Evolutionary conservation across 2,797 vertebrate species (phyloP).

Genomic region (Molossus alvarezi): DNA sequence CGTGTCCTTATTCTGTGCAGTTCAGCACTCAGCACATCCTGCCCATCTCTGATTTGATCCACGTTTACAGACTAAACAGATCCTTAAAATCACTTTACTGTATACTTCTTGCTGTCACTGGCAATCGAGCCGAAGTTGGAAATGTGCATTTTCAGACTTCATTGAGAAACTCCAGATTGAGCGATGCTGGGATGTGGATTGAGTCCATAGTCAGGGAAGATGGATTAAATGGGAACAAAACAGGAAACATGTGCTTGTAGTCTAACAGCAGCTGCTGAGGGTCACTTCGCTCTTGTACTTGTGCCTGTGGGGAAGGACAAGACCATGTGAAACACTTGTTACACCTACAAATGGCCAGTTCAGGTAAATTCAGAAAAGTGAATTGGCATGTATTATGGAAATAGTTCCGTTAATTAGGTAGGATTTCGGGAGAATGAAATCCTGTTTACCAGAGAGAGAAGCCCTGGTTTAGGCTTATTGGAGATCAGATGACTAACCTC

Average conservation of each 20-base stretch:
- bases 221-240: slow-evolving; percentile 96
- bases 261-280: slow-evolving; percentile 94
- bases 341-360: background rate
- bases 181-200: slow-evolving; percentile 95
- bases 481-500: background rate
- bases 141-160: slow-evolving; percentile 90
- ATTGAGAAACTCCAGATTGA: slow-evolving; percentile 94
- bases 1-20: slow-evolving; percentile 74
- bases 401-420: background rate
- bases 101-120: slow-evolving; percentile 34
- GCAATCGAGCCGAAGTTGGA: background rate
- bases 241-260: slow-evolving; percentile 95
- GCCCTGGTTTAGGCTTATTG: background rate
- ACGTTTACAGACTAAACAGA: slow-evolving; percentile 65
- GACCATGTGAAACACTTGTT: slow-evolving; percentile 1
- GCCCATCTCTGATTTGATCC: slow-evolving; percentile 78
- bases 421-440: background rate
- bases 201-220: slow-evolving; percentile 96
- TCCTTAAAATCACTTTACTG: slow-evolving; percentile 21
- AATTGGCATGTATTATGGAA: background rate
- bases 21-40: slow-evolving; percentile 70
- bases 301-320: slow-evolving; percentile 88
- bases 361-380: background rate
- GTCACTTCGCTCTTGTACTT: slow-evolving; percentile 93
- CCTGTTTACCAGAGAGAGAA: background rate